Evolutionary conservation across 2,113 vertebrate genomes (phyloP).

Genomic region (Chaenocephalus aceratus): DNA sequence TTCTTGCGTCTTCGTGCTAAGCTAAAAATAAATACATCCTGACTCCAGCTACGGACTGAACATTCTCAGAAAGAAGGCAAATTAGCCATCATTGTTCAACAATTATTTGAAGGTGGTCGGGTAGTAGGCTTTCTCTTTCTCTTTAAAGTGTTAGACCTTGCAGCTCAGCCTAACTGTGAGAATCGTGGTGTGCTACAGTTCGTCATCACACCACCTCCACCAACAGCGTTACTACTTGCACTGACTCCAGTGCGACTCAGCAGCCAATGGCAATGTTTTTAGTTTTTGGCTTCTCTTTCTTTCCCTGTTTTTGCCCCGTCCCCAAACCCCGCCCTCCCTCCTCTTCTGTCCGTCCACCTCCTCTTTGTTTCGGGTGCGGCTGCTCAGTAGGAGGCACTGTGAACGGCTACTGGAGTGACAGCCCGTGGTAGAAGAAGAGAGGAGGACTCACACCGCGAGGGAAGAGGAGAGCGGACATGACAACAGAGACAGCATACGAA

Average conservation of each 20-base stretch:
- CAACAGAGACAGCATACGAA: slow-evolving; percentile 55
- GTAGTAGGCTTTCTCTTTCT: background rate
- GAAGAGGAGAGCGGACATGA: slow-evolving; percentile 44
- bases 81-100: background rate
- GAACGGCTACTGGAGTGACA: slow-evolving; percentile 87
- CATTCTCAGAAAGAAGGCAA: background rate
- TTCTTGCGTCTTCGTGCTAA: slow-evolving; percentile 1
- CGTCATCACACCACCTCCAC: slow-evolving; percentile 42
- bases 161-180: slow-evolving; percentile 39
- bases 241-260: slow-evolving; percentile 72
- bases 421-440: slow-evolving; percentile 82
- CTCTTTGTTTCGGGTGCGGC: slow-evolving; percentile 63
- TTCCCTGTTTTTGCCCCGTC: slow-evolving; percentile 62
- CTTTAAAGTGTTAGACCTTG: slow-evolving; percentile 16
- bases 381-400: slow-evolving; percentile 80
- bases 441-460: slow-evolving; percentile 37
- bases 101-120: background rate
- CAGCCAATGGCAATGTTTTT: slow-evolving; percentile 77
- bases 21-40: background rate
- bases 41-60: background rate
- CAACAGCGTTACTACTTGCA: slow-evolving; percentile 62
- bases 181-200: slow-evolving; percentile 31
- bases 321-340: background rate
- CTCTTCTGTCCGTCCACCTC: slow-evolving; percentile 77
- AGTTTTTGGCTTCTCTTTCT: slow-evolving; percentile 81